These are phyloP conservation scores for Tenthredo notha DNA, from an alignment of 2,888 invertebrate species.

Conservation along the genomic window DNA sequence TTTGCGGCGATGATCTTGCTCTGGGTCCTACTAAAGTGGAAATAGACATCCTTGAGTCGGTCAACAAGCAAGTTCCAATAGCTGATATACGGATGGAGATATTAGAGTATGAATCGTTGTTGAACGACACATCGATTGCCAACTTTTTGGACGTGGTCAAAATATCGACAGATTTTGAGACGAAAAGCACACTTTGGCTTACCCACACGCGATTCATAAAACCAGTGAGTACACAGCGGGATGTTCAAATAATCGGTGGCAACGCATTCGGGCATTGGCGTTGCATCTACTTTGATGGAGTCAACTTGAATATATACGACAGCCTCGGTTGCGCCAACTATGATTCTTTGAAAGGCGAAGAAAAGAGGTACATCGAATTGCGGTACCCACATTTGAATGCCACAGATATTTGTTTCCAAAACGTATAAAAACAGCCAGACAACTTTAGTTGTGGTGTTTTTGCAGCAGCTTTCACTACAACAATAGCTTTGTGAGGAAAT, in stretches of 20 bases:
- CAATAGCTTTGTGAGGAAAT: neutral
- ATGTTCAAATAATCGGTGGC: neutral
- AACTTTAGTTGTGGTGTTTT: neutral
- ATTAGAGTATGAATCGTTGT: neutral
- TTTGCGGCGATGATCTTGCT: neutral
- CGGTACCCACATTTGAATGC: neutral
- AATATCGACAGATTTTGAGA: neutral
- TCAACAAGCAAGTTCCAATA: neutral
- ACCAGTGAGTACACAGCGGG: neutral
- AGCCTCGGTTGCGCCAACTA: neutral
- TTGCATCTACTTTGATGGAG: constrained; percentile 1
- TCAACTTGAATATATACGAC: neutral
- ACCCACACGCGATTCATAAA: neutral
- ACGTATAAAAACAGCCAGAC: neutral
- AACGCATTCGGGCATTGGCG: neutral
- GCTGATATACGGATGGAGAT: neutral
- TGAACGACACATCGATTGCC: neutral
- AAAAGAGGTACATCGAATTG: neutral
- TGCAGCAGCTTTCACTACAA: constrained; percentile 1
- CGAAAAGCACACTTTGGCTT: neutral
- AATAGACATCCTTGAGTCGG: neutral
- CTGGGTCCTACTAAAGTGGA: neutral
- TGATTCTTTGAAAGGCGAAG: neutral
- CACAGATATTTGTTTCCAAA: neutral
- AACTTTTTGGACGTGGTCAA: neutral